These are phyloP conservation scores for Hirundichthys speculiger DNA, from an alignment of 2,113 vertebrate species.

Conservation along the genomic window DNA sequence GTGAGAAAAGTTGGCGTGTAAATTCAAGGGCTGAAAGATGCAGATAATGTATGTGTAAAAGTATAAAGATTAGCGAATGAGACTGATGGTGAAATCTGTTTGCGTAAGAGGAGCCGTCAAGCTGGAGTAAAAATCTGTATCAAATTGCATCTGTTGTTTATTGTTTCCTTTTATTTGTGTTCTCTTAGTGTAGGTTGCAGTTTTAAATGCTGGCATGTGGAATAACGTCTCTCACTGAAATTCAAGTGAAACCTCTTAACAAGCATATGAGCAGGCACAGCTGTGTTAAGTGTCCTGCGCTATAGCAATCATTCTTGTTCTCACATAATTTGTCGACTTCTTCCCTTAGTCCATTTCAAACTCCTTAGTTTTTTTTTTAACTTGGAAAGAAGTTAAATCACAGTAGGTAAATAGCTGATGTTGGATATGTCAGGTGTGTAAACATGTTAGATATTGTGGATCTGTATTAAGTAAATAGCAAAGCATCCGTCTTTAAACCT, in stretches of 20 bases:
- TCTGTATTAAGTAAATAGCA: constrained; percentile 41
- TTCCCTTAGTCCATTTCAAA: neutral
- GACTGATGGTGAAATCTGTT: too few species aligned
- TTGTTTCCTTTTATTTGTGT: too few species aligned
- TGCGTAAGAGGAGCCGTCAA: too few species aligned
- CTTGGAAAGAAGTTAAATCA: neutral
- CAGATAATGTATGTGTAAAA: neutral
- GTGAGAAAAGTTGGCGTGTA: too few species aligned
- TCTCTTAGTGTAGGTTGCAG: too few species aligned
- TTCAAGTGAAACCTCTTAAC: too few species aligned
- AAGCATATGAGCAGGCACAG: neutral
- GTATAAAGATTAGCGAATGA: too few species aligned
- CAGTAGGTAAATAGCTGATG: constrained; percentile 19
- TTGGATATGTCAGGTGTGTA: constrained; percentile 22
- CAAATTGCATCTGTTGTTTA: too few species aligned
- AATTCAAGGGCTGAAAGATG: constrained; percentile 8
- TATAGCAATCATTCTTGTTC: neutral
- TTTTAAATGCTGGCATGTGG: too few species aligned
- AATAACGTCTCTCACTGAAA: too few species aligned
- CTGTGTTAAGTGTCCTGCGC: neutral
- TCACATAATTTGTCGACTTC: neutral
- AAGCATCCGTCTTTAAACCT: constrained; percentile 57
- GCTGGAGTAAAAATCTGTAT: too few species aligned
- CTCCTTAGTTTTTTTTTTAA: neutral
- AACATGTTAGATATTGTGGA: constrained; percentile 26